Evolutionary conservation across 2,888 invertebrate species (phyloP), one percentile per base, ranked within the genome.

Genomic region (Calameuta idolon): DNA sequence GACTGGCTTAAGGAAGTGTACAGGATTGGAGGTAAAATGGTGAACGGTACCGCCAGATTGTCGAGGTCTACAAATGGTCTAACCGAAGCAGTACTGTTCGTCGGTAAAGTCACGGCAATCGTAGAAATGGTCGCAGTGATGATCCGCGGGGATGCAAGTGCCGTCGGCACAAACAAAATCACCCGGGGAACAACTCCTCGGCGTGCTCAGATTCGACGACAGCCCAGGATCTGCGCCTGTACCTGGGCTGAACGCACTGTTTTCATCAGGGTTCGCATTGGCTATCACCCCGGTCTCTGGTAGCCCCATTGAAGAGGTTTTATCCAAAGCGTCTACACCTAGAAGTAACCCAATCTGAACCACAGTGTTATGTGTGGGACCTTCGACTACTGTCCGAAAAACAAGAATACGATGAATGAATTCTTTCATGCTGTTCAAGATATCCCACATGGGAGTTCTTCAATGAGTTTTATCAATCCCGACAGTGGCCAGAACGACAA

Each of bases 81-180:
- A 93, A 94, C 93, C 93, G 93, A 95, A 94, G 94, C 97, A 97
- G 93, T 96, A 96, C 93, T 96, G 96, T 93, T 97, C 97, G 92
- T 97, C 97, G 90, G 96, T 96, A 94, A 96, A 96, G 94, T 97
- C 97, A 93, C 94, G 94, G 94, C 97, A 97, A 94, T 97, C 97
- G 94, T 96, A 96, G 93, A 94, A 94, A 94, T 96, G 96, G 94
- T 98, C 97, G 93, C 98, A 97, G 91, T 95, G 95, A 89, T 95
- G 94, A 85, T 93, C 92, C 91, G 94, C 93, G 84, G 95, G 95
- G 91, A 98, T 95, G 93, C 97, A 98, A 90, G 94, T 93, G 90
- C 95, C 94, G 93, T 96, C 95, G 85, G 91, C 90, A 90, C 93
- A 93, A 90, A 92, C 92, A 92, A 93, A 93, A 92, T 93, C 93